A percentile compares a stretch with the other conserved stretches of the same genome.
These are phyloP conservation scores for Fragum whitleyi DNA, from an alignment of 2,888 invertebrate species.

Conservation along the genomic window DNA sequence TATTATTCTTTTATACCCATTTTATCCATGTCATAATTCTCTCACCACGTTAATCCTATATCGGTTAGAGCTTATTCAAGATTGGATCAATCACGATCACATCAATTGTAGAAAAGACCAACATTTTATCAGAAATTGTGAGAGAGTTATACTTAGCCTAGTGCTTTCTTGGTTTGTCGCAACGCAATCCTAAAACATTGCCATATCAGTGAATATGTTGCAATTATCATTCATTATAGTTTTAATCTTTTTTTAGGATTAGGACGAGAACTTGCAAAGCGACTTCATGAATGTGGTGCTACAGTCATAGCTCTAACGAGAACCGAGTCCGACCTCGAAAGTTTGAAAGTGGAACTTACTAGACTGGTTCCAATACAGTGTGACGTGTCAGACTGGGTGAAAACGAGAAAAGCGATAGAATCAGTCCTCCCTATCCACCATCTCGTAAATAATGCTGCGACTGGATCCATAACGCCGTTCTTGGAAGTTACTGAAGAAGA, in stretches of 20 bases:
- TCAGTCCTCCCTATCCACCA: slow-evolving; percentile 8
- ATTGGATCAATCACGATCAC: too few relatives aligned
- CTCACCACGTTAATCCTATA: too few relatives aligned
- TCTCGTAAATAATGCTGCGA: slow-evolving; percentile 16
- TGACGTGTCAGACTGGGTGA: slow-evolving; percentile 17
- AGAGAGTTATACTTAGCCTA: too few relatives aligned
- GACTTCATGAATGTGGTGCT: neutral
- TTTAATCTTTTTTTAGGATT: neutral
- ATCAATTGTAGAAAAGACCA: too few relatives aligned
- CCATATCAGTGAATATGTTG: too few relatives aligned
- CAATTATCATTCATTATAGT: too few relatives aligned
- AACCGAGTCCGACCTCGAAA: neutral
- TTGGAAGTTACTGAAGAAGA: neutral
- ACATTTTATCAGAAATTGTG: too few relatives aligned
- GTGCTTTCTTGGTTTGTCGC: too few relatives aligned
- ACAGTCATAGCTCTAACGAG: slow-evolving; percentile 3
- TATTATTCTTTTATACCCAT: too few relatives aligned
- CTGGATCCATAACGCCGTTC: neutral
- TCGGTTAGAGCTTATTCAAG: too few relatives aligned
- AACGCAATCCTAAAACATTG: too few relatives aligned
- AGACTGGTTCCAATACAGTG: neutral
- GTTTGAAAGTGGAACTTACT: neutral
- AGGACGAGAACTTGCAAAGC: neutral
- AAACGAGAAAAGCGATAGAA: neutral
- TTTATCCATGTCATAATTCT: too few relatives aligned